These are phyloP conservation scores for Drosophila histrio DNA, from an alignment of 2,888 invertebrate species.

Conservation along the genomic window DNA sequence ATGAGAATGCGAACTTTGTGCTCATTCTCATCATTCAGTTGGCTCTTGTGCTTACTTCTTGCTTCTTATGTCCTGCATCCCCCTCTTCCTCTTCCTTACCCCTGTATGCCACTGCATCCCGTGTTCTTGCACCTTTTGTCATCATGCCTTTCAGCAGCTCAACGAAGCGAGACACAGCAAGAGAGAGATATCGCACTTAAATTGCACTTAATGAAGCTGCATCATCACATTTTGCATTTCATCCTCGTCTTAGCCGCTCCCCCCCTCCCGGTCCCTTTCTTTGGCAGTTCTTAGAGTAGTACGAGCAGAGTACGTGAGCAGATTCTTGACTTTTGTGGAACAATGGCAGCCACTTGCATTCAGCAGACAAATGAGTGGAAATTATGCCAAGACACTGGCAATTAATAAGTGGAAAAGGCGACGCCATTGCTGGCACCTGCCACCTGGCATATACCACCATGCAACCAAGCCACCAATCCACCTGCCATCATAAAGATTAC, in stretches of 20 bases:
- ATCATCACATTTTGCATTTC: constrained; percentile 80
- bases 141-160: constrained; percentile 72
- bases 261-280: neutral
- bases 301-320: constrained; percentile 56
- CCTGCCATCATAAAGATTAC: constrained; percentile 35
- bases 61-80: constrained; percentile 5
- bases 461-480: constrained; percentile 4
- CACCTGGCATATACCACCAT: neutral
- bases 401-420: constrained; percentile 73
- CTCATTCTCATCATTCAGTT: constrained; percentile 57
- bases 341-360: constrained; percentile 74
- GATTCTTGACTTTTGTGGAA: constrained; percentile 65
- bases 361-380: constrained; percentile 78
- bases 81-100: neutral
- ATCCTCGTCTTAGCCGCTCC: constrained; percentile 14
- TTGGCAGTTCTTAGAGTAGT: neutral
- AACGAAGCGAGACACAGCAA: constrained; percentile 36
- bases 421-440: constrained; percentile 49
- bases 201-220: constrained; percentile 79
- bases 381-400: constrained; percentile 80
- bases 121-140: constrained; percentile 67
- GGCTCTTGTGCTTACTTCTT: constrained; percentile 39
- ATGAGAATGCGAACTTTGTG: constrained; percentile 25
- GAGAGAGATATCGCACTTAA: constrained; percentile 72
- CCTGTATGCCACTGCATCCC: neutral